Base-by-base conservation (phyloP, 1,140 invertebrate genomes). In the Anastatus disparis region DNA sequence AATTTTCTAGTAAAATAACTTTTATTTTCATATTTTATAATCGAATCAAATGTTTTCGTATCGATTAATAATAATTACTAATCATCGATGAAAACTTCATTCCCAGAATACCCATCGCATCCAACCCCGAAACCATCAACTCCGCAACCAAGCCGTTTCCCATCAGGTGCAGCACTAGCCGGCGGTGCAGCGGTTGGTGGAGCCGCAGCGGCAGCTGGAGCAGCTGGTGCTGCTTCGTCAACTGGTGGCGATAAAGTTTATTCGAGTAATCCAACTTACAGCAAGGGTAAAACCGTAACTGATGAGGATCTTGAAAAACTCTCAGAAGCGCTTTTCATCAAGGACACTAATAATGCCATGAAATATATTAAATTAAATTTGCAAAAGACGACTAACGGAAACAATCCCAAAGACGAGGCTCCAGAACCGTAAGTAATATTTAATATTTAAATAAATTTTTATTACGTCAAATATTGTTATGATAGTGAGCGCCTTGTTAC, bases 261-360 rank as follows among this genome's bases (percentile, higher is more conserved):
- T 35, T 78, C 78, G 0, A 82, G 78, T 42, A 82, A 84, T 72
- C 83, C 83, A 9, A 84, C 74, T 2, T 84, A 79, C 31, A 83
- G 84, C 48, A 83, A 84, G 64, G 83, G 84, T 1, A 84, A 83
- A 27, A 63, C 70, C 1, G 79, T 87, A 12, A 86, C 86, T 4
- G 90, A 93, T 78, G 82, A 87, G 24, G 91, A 93, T 79, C 77
- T 93, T 40, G 84, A 88, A 78, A 87, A 88, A 61, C 82, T 94
- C 20, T 89, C 91, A n/a, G 92, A 94, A 84, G 86, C 88, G 29
- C 82, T 94, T n/a, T 88, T 91, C 44, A 88, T 86, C 53, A 92
- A 92, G 78, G 93, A 94, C 76, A 84, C 79, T 0, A 93, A 93
- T 77, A 93, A 92, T 81, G 89, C 89, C 42, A 88, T 90, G 1